Conservation (phyloP, 2,888 invertebrate species). For the Xestia sexstrigata region DNA sequence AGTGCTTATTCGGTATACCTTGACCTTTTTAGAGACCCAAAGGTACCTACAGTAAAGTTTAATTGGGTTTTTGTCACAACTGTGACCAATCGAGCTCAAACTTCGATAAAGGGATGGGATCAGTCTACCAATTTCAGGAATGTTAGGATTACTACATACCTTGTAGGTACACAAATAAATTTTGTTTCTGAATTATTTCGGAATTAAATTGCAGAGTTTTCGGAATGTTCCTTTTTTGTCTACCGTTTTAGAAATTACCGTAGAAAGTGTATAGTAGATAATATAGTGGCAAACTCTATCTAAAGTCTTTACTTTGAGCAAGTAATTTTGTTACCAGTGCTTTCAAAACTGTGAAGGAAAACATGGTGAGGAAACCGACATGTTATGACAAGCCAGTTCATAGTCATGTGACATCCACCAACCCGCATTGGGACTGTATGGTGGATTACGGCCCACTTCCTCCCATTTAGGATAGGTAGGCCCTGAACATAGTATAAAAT, state of each 20-base stretch:
- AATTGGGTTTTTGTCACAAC: conserved; percentile 57
- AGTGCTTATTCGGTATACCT: neutral
- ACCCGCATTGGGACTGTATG: neutral
- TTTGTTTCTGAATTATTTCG: conserved; percentile 36
- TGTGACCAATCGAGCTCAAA: conserved; percentile 27
- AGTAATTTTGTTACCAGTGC: neutral
- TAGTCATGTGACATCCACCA: neutral
- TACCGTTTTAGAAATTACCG: neutral
- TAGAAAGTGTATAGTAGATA: neutral
- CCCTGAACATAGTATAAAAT: no score
- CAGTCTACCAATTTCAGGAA: conserved; percentile 43
- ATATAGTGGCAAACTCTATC: neutral
- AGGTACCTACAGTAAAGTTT: conserved; percentile 37
- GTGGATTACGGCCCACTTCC: neutral
- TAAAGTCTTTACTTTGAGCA: neutral
- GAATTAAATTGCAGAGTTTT: conserved; percentile 28
- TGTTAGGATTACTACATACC: conserved; percentile 18
- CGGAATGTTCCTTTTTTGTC: neutral
- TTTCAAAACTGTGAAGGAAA: neutral
- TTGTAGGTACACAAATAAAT: conserved; percentile 22
- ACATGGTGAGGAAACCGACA: neutral
- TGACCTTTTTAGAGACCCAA: conserved; percentile 18
- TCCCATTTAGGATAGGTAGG: no score
- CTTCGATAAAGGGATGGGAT: conserved; percentile 24
- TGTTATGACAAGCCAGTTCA: neutral